Evolutionary conservation across 2,888 invertebrate genomes (phyloP).

Genomic region (Spisula subtruncata): DNA sequence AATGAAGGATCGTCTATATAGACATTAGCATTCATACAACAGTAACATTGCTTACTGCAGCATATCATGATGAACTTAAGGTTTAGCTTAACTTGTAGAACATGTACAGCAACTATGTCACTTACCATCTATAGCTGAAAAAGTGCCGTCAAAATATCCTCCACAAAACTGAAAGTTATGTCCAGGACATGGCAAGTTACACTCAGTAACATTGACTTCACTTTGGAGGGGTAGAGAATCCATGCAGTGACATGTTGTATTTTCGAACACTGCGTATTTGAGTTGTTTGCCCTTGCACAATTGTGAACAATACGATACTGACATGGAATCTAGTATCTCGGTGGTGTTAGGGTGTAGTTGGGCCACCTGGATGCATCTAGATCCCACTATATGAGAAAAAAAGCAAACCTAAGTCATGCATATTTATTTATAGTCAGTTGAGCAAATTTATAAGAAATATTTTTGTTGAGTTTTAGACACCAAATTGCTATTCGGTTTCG

Average conservation of each 20-base stretch:
- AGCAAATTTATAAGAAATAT: too few species aligned
- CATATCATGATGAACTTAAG: too few species aligned
- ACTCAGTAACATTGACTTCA: conserved; percentile 25
- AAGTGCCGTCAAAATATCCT: conserved; percentile 38
- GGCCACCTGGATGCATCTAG: conserved; percentile 22
- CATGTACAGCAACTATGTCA: neutral
- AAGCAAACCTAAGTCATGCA: neutral
- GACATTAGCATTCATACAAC: too few species aligned
- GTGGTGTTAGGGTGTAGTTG: neutral
- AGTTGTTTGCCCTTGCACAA: conserved; percentile 58
- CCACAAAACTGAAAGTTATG: conserved; percentile 65
- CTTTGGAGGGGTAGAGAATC: conserved; percentile 17
- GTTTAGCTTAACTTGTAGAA: too few species aligned
- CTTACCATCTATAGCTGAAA: conserved; percentile 41
- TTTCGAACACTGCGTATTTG: conserved; percentile 41
- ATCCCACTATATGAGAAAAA: conserved; percentile 19
- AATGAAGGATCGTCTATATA: too few species aligned
- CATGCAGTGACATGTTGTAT: conserved; percentile 51
- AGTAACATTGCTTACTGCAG: too few species aligned
- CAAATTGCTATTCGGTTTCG: too few species aligned
- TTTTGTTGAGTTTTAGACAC: too few species aligned
- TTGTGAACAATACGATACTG: conserved; percentile 59
- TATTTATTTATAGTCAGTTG: neutral
- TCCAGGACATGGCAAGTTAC: conserved; percentile 52
- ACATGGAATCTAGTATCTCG: conserved; percentile 23